Evolutionary conservation across 2,888 invertebrate genomes (phyloP), one percentile per base, ranked within the genome.

Genomic region (Lathronympha strigana): DNA sequence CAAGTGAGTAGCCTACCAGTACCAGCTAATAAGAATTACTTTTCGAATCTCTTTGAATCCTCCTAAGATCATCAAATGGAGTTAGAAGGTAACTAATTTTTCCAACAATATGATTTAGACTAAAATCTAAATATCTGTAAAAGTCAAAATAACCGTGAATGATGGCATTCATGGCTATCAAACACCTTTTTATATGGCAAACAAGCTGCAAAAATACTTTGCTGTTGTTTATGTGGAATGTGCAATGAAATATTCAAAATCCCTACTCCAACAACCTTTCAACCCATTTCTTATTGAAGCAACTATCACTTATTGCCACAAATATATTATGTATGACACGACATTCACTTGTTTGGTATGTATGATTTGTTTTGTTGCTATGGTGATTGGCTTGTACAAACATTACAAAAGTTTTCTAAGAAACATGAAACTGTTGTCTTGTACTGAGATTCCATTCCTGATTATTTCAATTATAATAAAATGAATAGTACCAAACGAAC

Each of bases 321-420:
- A 28, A 31, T 53, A 38, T 53, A 53, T 23, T 53, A 53, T 53
- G n/a, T 36, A 53, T 53, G 15, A 40, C 40, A 57, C 57, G 28
- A 4, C 45, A 40, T 53, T 60, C 17, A 45, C 9, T 17, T 64
- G 36, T 36, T 23, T 50, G n/a, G n/a, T 25, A 51, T 15, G 21
- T 33, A 47, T 51, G 51, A 45, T 38, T 53, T 63, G 38, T 47
- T 63, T 66, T 15, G 82, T 83, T 78, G 69, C 80, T 75, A 82
- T 82, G 76, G 80, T 71, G 71, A 82, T 76, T 45, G 58, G 53
- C 40, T 53, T 61, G 17, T 60, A 47, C 60, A 66, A 66, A 66
- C 66, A 66, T 54, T 64, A 23, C 58, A 53, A 66, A 66, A 66
- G 47, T 61, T 66, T 66, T 60, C 25, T 61, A 54, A 49, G 47